phyloP scores from a whole-genome alignment of 2,888 invertebrate species.

The Autographa gamma region DNA sequence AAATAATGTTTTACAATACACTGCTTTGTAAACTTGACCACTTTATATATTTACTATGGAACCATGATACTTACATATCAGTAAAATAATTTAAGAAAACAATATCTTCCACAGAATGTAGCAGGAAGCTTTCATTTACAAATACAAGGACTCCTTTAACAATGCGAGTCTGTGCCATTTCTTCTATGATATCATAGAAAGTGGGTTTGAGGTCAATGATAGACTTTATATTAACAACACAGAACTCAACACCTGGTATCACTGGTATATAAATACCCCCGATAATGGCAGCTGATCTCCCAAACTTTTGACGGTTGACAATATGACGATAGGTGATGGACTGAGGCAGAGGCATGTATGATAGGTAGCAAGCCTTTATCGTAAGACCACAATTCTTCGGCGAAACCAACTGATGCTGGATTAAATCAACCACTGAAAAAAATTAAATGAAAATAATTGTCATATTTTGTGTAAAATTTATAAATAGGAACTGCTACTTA shows the following conservation, averaged over 20 bases:
- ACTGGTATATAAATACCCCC: slow-evolving; percentile 80
- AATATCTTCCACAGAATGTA: slow-evolving; percentile 77
- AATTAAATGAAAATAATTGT: slow-evolving; percentile 8
- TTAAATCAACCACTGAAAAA: slow-evolving; percentile 80
- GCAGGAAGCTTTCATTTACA: slow-evolving; percentile 81
- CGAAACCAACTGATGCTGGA: slow-evolving; percentile 70
- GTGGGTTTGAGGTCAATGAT: slow-evolving; percentile 65
- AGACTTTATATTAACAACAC: slow-evolving; percentile 73
- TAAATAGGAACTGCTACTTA: too few species aligned
- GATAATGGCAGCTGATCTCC: slow-evolving; percentile 66
- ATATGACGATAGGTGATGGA: slow-evolving; percentile 71
- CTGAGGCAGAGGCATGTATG: slow-evolving; percentile 74
- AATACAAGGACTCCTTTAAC: slow-evolving; percentile 81
- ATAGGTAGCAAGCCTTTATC: slow-evolving; percentile 70
- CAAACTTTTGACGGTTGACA: slow-evolving; percentile 63
- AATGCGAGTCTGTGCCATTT: slow-evolving; percentile 69
- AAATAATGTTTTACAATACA: slow-evolving; percentile 10
- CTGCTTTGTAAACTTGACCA: not conserved
- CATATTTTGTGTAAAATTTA: not conserved
- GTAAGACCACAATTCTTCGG: slow-evolving; percentile 80
- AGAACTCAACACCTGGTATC: slow-evolving; percentile 79
- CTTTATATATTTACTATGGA: not conserved
- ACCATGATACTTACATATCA: slow-evolving; percentile 79
- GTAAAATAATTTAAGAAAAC: slow-evolving; percentile 79
- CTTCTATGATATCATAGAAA: slow-evolving; percentile 69